Percentiles rank a stretch among this genome's conserved stretches.
phyloP scores from a whole-genome alignment of 2,888 invertebrate species.

The Leptopilina drosophilae region DNA sequence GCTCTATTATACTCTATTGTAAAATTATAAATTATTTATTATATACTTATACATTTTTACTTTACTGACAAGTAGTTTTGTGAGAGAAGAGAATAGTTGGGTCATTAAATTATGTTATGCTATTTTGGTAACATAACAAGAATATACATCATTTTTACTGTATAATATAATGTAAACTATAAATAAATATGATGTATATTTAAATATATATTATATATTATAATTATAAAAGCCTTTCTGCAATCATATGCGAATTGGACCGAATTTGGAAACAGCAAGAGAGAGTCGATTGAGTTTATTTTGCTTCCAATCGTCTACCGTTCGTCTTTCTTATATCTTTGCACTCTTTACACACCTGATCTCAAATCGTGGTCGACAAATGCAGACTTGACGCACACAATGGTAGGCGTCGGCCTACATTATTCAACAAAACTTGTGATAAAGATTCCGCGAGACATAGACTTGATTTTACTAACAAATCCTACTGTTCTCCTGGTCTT shows the following conservation, averaged over 20 bases:
- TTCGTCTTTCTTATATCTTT: conserved; percentile 19
- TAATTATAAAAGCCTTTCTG: background rate
- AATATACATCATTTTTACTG: no score
- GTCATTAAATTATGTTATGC: no score
- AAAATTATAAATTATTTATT: no score
- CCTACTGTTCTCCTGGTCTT: background rate
- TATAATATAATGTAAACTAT: no score
- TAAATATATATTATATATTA: no score
- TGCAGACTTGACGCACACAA: conserved; percentile 30
- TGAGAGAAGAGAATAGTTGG: no score
- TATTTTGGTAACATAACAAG: no score
- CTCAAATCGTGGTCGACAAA: conserved; percentile 19
- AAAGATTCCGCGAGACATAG: conserved; percentile 7
- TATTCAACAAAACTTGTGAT: conserved; percentile 13
- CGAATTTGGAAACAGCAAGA: background rate
- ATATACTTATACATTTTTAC: no score
- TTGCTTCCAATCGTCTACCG: conserved; percentile 26
- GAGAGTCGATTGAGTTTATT: background rate
- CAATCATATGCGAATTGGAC: background rate
- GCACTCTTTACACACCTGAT: conserved; percentile 28
- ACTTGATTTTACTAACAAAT: conserved; percentile 7
- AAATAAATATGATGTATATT: no score
- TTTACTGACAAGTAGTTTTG: no score
- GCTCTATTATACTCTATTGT: no score
- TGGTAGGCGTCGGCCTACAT: conserved; percentile 33